These are phyloP conservation scores for Xenopus petersii DNA, from an alignment of 2,797 vertebrate genomes.

Conservation along the genomic window DNA sequence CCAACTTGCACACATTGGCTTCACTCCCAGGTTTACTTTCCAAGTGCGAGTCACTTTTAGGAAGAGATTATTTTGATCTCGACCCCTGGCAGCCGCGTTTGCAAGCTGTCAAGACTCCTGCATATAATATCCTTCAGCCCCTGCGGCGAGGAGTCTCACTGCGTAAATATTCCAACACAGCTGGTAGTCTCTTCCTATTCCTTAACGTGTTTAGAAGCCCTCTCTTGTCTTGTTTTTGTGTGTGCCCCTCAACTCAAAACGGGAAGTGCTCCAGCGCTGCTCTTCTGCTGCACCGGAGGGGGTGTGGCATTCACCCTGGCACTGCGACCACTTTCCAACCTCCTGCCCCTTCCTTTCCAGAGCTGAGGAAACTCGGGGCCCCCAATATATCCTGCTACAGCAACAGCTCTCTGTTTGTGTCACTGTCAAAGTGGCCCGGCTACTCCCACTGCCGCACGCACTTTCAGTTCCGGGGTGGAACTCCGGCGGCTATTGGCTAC, in stretches of 20 bases:
- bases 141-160: background rate
- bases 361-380: background rate
- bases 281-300: background rate
- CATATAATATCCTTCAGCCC: background rate
- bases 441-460: conserved; percentile 12
- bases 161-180: no score
- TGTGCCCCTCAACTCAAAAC: background rate
- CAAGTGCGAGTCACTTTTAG: background rate
- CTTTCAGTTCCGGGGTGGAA: conserved; percentile 32
- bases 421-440: conserved; percentile 16
- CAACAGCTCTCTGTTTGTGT: conserved; percentile 10
- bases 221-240: background rate
- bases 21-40: background rate
- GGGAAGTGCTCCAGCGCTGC: background rate
- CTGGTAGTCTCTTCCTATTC: no score
- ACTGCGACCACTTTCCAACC: background rate
- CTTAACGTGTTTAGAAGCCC: background rate
- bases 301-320: background rate
- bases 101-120: background rate
- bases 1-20: background rate
- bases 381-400: background rate
- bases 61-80: background rate
- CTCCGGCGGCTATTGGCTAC: background rate
- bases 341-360: background rate
- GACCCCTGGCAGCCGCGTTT: background rate